Evolutionary conservation across 53 echinoderm and acorn worm genomes (phyloP).

Genomic region (Actinopyga echinites): DNA sequence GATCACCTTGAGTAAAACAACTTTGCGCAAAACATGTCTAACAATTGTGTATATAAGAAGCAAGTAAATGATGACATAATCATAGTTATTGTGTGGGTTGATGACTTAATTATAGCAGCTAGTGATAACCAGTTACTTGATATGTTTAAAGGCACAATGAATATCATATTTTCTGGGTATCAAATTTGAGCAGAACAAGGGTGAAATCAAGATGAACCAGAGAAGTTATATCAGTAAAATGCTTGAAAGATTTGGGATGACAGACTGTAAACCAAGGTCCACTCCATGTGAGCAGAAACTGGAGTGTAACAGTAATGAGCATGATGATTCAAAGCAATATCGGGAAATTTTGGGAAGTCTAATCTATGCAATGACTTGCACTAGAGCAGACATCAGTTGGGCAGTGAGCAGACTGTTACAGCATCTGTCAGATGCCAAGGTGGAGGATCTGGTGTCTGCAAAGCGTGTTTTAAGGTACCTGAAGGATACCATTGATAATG

Average conservation of each 20-base stretch:
- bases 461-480: constrained; percentile 34
- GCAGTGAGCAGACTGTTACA: constrained; percentile 47
- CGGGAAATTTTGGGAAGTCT: constrained; percentile 54
- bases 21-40: constrained; percentile 29
- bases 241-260: constrained; percentile 50
- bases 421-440: constrained; percentile 33
- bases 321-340: constrained; percentile 40
- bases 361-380: constrained; percentile 46
- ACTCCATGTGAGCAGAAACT: constrained; percentile 43
- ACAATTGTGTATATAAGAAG: constrained; percentile 54
- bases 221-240: constrained; percentile 44
- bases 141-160: constrained; percentile 37
- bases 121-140: constrained; percentile 18
- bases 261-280: constrained; percentile 40
- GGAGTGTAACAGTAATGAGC: constrained; percentile 31
- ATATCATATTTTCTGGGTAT: constrained; percentile 57
- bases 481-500: constrained; percentile 45
- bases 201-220: constrained; percentile 45
- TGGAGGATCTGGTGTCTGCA: constrained; percentile 27
- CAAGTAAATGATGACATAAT: constrained; percentile 5
- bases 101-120: constrained; percentile 55
- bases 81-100: constrained; percentile 59
- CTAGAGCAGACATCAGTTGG: constrained; percentile 46
- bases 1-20: constrained; percentile 12
- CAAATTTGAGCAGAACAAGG: constrained; percentile 44